Evolutionary conservation across 2,888 invertebrate species (phyloP).

Genomic region (Acheta domesticus): DNA sequence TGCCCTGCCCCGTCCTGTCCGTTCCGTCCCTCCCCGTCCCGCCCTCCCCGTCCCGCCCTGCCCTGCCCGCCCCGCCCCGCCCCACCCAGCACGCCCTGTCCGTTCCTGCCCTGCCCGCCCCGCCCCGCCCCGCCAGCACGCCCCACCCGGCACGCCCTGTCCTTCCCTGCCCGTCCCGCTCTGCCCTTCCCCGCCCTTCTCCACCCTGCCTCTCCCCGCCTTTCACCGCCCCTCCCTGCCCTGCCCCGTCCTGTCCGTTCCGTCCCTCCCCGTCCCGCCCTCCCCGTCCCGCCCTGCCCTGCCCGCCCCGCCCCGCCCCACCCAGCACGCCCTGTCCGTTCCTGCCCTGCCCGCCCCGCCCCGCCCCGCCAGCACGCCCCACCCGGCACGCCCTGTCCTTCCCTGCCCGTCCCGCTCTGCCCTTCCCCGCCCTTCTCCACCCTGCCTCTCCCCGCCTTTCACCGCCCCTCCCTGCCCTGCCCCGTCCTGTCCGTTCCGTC

Average conservation of each 20-base stretch:
- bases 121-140: background rate
- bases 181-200: background rate
- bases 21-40: no score
- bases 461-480: background rate
- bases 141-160: background rate
- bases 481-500: no score
- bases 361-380: background rate
- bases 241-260: background rate
- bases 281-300: background rate
- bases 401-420: background rate
- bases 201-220: background rate
- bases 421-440: background rate
- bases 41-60: no score
- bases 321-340: fast-evolving
- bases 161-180: background rate
- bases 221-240: background rate
- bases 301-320: background rate
- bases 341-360: background rate
- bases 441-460: background rate
- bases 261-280: no score
- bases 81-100: background rate
- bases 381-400: background rate
- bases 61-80: no score
- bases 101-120: background rate
- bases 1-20: background rate